phyloP scores from a whole-genome alignment of 1,140 invertebrate genomes.

The Diachasmimorpha longicaudata region DNA sequence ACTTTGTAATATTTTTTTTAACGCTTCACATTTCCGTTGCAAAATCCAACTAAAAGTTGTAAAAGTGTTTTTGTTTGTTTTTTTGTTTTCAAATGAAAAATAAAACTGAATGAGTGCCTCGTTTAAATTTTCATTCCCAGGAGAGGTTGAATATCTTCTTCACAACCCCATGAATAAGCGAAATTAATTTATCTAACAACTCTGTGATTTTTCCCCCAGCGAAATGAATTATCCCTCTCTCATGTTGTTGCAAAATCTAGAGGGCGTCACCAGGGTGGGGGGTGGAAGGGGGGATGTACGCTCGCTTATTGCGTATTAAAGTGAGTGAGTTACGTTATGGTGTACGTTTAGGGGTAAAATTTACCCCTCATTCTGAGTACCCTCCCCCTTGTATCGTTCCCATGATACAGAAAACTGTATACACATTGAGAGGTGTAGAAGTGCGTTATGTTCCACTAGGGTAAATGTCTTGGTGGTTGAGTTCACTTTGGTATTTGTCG shows the following conservation, averaged over 20 bases:
- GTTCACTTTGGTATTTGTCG: background rate
- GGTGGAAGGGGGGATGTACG: background rate
- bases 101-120: no score
- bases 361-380: slow-evolving; percentile 7
- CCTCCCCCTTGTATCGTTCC: background rate
- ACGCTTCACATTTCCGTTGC: no score
- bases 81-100: no score
- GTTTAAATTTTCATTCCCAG: no score
- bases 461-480: no score
- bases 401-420: background rate
- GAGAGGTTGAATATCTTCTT: no score
- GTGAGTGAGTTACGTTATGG: slow-evolving; percentile 31
- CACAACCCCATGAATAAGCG: no score
- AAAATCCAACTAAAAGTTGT: no score
- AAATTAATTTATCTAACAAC: no score
- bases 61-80: no score
- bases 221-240: background rate
- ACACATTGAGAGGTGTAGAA: background rate
- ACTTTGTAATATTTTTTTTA: no score
- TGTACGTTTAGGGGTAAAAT: slow-evolving; percentile 24
- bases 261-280: background rate
- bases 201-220: background rate
- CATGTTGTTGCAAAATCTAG: slow-evolving; percentile 6
- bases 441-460: background rate
- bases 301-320: slow-evolving; percentile 36